Evolutionary conservation across 2,888 invertebrate species (phyloP).

Genomic region (Celastrina argiolus): DNA sequence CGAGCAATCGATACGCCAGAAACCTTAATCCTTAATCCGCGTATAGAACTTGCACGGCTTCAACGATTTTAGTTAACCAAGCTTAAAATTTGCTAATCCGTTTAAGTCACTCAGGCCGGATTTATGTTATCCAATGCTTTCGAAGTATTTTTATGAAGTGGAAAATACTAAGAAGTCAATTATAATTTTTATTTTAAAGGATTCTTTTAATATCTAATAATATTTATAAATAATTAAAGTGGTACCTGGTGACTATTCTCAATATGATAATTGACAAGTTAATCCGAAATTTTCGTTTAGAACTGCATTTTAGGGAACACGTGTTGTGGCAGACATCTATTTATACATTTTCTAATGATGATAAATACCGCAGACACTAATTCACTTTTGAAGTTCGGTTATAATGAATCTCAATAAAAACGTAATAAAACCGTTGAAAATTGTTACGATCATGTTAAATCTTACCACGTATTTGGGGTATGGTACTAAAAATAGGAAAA

Average conservation of each 20-base stretch:
- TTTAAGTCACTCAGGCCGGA: slow-evolving; percentile 3
- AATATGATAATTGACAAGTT: no score
- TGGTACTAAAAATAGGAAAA: not conserved
- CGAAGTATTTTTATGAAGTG: not conserved
- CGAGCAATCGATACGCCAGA: slow-evolving; percentile 3
- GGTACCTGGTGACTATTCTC: no score
- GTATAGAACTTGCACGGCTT: slow-evolving; percentile 15
- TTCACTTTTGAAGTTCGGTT: not conserved
- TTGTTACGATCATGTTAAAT: not conserved
- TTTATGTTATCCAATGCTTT: not conserved
- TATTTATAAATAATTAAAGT: no score
- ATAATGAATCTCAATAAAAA: not conserved
- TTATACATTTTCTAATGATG: not conserved
- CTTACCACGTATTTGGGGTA: not conserved
- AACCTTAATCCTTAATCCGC: slow-evolving; percentile 10
- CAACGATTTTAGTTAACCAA: slow-evolving; percentile 15
- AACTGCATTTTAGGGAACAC: not conserved
- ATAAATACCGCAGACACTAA: not conserved
- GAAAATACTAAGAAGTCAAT: not conserved
- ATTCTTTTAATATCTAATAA: no score
- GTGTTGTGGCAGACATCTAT: not conserved
- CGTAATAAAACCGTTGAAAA: not conserved
- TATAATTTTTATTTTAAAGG: no score
- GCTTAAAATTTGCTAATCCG: slow-evolving; percentile 17
- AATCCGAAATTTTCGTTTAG: not conserved